Evolutionary conservation across 2,797 vertebrate species (phyloP), one percentile per base, ranked within the genome.

Genomic region (Adelosebastes latens): DNA sequence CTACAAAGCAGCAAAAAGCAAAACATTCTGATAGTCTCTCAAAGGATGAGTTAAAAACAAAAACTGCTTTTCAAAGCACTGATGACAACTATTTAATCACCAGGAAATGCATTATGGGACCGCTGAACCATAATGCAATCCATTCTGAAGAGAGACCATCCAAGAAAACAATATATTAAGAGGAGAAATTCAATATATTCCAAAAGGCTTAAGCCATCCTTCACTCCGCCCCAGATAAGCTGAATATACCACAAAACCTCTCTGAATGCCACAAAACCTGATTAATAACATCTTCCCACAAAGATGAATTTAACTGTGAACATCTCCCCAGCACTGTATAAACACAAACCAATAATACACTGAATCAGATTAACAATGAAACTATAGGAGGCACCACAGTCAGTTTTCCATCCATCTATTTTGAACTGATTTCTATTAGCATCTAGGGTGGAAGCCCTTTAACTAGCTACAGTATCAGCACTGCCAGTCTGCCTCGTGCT

Each of bases 281-380:
- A 83, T 89, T 81, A 87, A 79, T 87, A 81, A 71, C 55, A 84
- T 87, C 55, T 62, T 82, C 36, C 67, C n/a, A 73, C 13, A 12
- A 64, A 80, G 69, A 84, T 72, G 70, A 75, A 72, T 82, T 76
- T 60, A 75, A 72, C 80, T 84, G 22, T 62, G n/a, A 89, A 36
- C 65, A 72, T 82, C 59, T 78, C 49, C 22, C 6, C 27, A 25
- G 32, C 6, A 16, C 39, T 66, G 46, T 59, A 60, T 55, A 32
- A 18, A 53, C 31, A 67, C 34, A 82, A 16, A 72, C n/a, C 14
- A 64, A 20, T 55, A 72, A 71, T 24, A 31, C 14, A 2, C 34
- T 2, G 2, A 78, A 82, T 85, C 68, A 65, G 55, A 87, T 88
- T 81, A 74, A 69, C 59, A 76, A 49, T 58, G 24, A 75, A 80